phyloP scores from a whole-genome alignment of 2,797 vertebrate species.

The Gambelia wislizenii region DNA sequence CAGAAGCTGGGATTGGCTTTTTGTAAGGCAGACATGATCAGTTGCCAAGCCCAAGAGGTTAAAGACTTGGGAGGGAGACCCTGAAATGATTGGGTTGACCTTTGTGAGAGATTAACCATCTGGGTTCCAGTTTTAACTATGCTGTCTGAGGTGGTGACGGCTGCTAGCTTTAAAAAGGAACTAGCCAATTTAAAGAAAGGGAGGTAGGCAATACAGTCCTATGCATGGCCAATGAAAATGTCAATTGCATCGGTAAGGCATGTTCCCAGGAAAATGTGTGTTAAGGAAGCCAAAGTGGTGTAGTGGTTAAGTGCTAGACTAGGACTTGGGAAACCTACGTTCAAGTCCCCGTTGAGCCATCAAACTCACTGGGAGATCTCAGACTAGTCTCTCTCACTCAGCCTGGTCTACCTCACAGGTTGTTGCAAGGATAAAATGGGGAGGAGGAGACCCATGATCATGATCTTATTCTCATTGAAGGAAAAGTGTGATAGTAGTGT shows the following conservation, averaged over 20 bases:
- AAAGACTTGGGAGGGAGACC: constrained; percentile 5
- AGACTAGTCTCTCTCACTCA: background rate
- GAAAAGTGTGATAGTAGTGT: background rate
- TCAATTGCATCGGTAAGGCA: too few relatives aligned
- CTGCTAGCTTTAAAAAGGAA: background rate
- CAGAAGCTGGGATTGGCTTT: background rate
- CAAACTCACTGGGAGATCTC: background rate
- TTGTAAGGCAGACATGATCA: background rate
- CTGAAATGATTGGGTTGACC: background rate
- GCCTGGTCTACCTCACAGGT: background rate
- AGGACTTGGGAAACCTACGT: background rate
- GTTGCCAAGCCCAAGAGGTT: background rate
- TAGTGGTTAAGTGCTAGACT: background rate
- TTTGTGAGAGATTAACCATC: background rate
- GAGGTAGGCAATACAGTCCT: too few relatives aligned
- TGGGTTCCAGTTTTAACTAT: background rate
- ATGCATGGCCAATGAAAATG: too few relatives aligned
- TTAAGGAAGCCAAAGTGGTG: background rate
- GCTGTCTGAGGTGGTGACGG: background rate
- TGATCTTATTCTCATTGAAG: too few relatives aligned
- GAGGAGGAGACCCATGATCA: too few relatives aligned
- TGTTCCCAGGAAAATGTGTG: too few relatives aligned
- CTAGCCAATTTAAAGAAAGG: background rate
- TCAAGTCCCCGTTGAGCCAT: background rate
- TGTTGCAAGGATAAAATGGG: background rate